These are phyloP conservation scores for Agrochola circellaris DNA, from an alignment of 2,888 invertebrate species.

Conservation along the genomic window DNA sequence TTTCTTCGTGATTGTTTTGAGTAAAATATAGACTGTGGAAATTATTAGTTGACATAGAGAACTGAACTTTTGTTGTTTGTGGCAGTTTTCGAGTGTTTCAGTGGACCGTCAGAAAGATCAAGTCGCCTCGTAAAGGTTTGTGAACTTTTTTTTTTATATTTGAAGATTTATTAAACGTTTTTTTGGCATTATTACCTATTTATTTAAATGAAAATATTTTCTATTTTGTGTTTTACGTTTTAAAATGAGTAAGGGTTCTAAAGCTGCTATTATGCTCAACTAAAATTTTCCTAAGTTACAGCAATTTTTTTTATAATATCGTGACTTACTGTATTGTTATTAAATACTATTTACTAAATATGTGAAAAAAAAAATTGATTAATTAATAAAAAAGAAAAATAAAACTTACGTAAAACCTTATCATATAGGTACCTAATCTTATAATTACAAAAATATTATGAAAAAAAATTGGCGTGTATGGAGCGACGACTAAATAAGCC, in stretches of 20 bases:
- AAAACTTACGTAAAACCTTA: no score
- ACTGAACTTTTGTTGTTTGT: conserved; percentile 57
- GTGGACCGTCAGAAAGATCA: conserved; percentile 47
- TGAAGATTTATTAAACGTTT: not conserved
- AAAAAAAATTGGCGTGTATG: not conserved
- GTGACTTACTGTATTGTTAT: no score
- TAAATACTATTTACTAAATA: not conserved
- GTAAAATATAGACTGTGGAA: conserved; percentile 40
- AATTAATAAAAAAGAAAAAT: not conserved
- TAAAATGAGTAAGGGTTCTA: not conserved
- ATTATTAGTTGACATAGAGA: conserved; percentile 31
- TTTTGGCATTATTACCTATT: not conserved
- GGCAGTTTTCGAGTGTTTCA: conserved; percentile 57
- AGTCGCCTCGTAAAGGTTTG: conserved; percentile 63
- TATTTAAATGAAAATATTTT: not conserved
- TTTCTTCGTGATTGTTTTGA: conserved; percentile 28
- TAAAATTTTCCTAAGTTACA: no score
- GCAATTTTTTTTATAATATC: not conserved
- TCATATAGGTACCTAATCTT: no score
- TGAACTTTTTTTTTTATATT: conserved; percentile 28
- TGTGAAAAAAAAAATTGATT: no score
- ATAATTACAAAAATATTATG: not conserved
- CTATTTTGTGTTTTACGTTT: not conserved
- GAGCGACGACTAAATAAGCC: not conserved
- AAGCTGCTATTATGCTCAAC: not conserved